A percentile compares a stretch with the other conserved stretches of the same genome.
Conservation (phyloP, 2,113 vertebrate species). For the Ochotona princeps region DNA sequence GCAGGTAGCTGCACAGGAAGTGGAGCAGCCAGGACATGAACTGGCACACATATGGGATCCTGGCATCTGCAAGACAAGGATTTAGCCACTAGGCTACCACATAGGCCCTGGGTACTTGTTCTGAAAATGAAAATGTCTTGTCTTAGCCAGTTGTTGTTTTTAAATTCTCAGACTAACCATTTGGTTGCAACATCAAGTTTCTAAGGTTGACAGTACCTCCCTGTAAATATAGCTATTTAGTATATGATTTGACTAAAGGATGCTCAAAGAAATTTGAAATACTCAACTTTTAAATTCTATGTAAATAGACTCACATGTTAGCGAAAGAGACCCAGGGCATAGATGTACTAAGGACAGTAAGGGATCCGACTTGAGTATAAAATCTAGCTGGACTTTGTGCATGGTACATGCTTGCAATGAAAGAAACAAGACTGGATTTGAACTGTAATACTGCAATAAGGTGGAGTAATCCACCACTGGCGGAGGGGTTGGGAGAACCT, state of each 20-base stretch:
- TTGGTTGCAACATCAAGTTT: not conserved
- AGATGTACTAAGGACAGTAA: not conserved
- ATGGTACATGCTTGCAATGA: too few species aligned
- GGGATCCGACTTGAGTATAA: not conserved
- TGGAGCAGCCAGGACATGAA: too few species aligned
- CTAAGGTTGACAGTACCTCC: not conserved
- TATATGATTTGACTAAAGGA: slow-evolving; percentile 22
- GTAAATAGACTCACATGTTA: not conserved
- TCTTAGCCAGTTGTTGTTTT: not conserved
- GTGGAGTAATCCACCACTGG: not conserved
- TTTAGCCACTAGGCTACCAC: too few species aligned
- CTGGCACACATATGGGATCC: too few species aligned
- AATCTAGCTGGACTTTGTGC: not conserved
- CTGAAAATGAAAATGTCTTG: slow-evolving; percentile 28
- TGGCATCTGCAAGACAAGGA: too few species aligned
- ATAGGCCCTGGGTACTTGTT: too few species aligned
- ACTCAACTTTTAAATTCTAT: not conserved
- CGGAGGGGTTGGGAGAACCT: too few species aligned
- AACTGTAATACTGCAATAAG: too few species aligned
- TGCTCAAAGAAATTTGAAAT: not conserved
- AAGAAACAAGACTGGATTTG: too few species aligned
- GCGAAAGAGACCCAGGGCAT: not conserved
- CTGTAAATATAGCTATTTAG: not conserved
- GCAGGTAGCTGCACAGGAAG: too few species aligned
- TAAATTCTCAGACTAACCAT: not conserved